phyloP scores from a whole-genome alignment of 2,888 invertebrate species.

The Lagria hirta region DNA sequence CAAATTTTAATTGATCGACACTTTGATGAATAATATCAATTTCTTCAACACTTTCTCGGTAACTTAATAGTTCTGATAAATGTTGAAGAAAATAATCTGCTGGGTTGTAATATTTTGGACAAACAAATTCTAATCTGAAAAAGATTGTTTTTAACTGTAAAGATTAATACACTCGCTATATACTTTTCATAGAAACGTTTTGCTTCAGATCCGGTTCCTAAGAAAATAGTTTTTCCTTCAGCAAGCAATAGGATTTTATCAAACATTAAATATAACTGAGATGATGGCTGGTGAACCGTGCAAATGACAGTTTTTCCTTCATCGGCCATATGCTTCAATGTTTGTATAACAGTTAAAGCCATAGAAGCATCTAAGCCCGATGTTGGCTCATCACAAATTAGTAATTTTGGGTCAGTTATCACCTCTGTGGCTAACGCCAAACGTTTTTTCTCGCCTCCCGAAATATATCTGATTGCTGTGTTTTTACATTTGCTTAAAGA shows the following conservation, averaged over 20 bases:
- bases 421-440: slow-evolving; percentile 92
- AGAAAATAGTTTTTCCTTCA: slow-evolving; percentile 83
- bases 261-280: slow-evolving; percentile 82
- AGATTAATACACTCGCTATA: too few species aligned
- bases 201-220: slow-evolving; percentile 70
- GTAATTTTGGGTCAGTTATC: slow-evolving; percentile 84
- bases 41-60: too few species aligned
- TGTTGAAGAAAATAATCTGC: too few species aligned
- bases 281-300: slow-evolving; percentile 94
- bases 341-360: slow-evolving; percentile 78
- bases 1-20: too few species aligned
- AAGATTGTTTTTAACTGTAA: too few species aligned
- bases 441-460: slow-evolving; percentile 92
- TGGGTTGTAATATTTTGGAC: too few species aligned
- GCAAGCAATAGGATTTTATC: slow-evolving; percentile 77
- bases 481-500: too few species aligned
- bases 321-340: slow-evolving; percentile 69
- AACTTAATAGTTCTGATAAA: too few species aligned
- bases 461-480: too few species aligned
- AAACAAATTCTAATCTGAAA: too few species aligned
- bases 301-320: slow-evolving; percentile 85
- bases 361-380: slow-evolving; percentile 92
- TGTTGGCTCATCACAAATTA: slow-evolving; percentile 96
- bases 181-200: slow-evolving; percentile 71
- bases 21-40: too few species aligned